Evolutionary conservation across 2,113 vertebrate genomes (phyloP).

Genomic region (Falcunculus frontatus): DNA sequence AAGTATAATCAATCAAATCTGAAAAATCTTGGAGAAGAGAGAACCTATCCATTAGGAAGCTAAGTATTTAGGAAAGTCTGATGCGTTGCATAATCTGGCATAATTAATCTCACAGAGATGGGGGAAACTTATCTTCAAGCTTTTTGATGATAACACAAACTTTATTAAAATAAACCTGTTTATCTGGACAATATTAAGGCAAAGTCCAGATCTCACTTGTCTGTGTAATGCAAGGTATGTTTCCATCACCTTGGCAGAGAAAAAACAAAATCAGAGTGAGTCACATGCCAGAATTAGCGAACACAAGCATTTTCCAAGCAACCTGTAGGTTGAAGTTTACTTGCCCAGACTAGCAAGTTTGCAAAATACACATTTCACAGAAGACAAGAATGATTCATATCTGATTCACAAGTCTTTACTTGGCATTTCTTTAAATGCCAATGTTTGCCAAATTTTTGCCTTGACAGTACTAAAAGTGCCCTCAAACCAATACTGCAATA

Average conservation of each 20-base stretch:
- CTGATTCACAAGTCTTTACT: background rate
- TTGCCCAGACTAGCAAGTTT: background rate
- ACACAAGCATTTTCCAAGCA: background rate
- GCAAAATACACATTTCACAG: background rate
- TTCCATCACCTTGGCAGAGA: background rate
- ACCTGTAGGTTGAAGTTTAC: background rate
- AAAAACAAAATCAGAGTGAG: background rate
- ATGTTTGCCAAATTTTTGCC: background rate
- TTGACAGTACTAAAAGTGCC: background rate
- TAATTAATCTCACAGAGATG: background rate
- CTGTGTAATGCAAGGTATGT: background rate
- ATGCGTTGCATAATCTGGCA: accelerated
- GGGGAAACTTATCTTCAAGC: background rate
- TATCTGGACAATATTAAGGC: background rate
- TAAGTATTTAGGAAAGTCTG: background rate
- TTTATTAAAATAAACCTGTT: background rate
- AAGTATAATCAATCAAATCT: background rate
- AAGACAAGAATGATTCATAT: background rate
- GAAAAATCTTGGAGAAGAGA: background rate
- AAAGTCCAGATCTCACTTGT: background rate
- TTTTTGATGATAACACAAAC: background rate
- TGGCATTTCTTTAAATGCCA: no score
- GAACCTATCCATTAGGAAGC: background rate
- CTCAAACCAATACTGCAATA: background rate
- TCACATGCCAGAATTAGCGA: accelerated